Conservation (phyloP, 2,888 invertebrate species). For the Pammene fasciana region DNA sequence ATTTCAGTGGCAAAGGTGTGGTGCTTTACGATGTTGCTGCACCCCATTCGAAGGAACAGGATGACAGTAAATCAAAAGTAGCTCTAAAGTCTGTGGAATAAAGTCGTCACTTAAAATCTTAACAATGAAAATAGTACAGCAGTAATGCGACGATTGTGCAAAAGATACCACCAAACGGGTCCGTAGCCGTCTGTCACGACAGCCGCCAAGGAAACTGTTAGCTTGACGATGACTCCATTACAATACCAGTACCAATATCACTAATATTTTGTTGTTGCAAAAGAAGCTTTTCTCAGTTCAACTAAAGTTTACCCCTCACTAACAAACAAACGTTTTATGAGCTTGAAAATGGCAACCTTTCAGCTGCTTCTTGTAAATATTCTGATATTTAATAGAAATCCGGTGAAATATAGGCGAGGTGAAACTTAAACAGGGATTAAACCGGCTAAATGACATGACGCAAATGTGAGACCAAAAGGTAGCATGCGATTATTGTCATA, state of each 20-base stretch:
- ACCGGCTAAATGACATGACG: conserved; percentile 21
- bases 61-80: background rate
- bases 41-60: background rate
- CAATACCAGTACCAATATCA: conserved; percentile 3
- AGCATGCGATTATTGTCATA: background rate
- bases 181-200: conserved; percentile 49
- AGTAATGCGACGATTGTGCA: conserved; percentile 50
- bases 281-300: background rate
- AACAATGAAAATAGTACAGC: conserved; percentile 27
- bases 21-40: conserved; percentile 7
- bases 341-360: background rate
- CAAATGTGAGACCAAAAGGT: conserved; percentile 18
- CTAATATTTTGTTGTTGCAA: background rate
- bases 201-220: conserved; percentile 32
- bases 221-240: conserved; percentile 31
- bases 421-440: conserved; percentile 27
- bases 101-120: background rate
- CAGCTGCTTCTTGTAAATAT: conserved; percentile 13
- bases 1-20: conserved; percentile 12
- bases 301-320: background rate
- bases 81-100: background rate
- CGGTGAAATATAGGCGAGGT: conserved; percentile 26
- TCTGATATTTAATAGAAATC: conserved; percentile 29
- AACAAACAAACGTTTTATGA: background rate
- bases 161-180: conserved; percentile 45